These are phyloP conservation scores for Poeciliopsis prolifica DNA, from an alignment of 2,113 vertebrate genomes.

Conservation along the genomic window DNA sequence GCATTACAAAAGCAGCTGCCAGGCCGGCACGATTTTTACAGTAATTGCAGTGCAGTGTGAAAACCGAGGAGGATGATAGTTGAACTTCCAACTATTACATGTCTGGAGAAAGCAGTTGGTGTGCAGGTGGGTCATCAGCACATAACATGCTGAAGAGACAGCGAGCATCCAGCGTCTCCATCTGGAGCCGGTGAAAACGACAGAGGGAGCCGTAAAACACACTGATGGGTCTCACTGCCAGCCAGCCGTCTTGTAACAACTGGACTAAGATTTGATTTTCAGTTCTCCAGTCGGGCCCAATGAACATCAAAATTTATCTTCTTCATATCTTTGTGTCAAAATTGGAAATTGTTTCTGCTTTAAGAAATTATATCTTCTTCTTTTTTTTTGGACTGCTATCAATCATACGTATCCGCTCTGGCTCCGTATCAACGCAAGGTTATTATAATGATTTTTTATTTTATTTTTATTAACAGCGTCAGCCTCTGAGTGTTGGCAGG, in stretches of 20 bases:
- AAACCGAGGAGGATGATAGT: constrained; percentile 36
- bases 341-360: constrained; percentile 62
- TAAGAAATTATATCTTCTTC: constrained; percentile 31
- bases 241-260: constrained; percentile 37
- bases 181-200: constrained; percentile 34
- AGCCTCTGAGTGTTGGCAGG: constrained; percentile 51
- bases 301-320: constrained; percentile 36
- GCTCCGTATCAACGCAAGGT: constrained; percentile 35
- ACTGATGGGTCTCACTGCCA: constrained; percentile 56
- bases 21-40: constrained; percentile 30
- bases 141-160: constrained; percentile 66
- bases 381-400: constrained; percentile 35
- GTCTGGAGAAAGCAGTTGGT: too few species aligned
- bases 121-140: constrained; percentile 44
- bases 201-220: constrained; percentile 59
- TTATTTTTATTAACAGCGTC: constrained; percentile 30
- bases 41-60: constrained; percentile 35
- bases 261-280: constrained; percentile 43
- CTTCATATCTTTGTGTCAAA: constrained; percentile 57
- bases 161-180: constrained; percentile 65
- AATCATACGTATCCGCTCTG: constrained; percentile 39
- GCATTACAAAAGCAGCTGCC: constrained; percentile 17
- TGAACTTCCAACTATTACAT: background rate
- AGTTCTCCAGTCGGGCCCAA: background rate
- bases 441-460: too few species aligned